Conservation (phyloP, 1,140 invertebrate species). For the Bombyx mandarina region DNA sequence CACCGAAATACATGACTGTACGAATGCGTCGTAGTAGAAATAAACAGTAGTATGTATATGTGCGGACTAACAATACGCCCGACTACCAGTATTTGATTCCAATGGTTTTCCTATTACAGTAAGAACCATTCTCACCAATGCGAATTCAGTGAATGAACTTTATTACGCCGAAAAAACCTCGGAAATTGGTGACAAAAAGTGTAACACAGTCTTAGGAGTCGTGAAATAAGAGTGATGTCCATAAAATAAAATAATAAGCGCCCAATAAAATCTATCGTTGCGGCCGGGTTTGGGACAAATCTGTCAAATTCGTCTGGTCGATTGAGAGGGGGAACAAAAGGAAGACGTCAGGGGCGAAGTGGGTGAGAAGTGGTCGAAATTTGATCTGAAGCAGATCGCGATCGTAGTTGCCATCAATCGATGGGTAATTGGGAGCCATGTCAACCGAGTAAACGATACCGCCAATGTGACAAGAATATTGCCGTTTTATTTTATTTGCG, state of each 20-base stretch:
- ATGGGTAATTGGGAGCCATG: conserved; percentile 54
- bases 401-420: conserved; percentile 52
- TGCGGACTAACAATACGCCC: no score
- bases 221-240: conserved; percentile 64
- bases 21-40: no score
- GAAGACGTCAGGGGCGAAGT: conserved; percentile 30
- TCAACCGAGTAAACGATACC: conserved; percentile 37
- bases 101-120: no score
- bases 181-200: conserved; percentile 50
- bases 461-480: conserved; percentile 12
- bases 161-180: not conserved
- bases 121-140: no score
- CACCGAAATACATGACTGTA: no score
- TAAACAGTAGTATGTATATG: no score
- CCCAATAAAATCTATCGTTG: conserved; percentile 59
- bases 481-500: conserved; percentile 9
- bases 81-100: no score
- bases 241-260: conserved; percentile 70
- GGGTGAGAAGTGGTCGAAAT: conserved; percentile 54
- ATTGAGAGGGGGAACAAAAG: conserved; percentile 36
- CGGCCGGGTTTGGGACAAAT: conserved; percentile 37
- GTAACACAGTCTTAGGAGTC: conserved; percentile 52
- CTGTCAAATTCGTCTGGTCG: conserved; percentile 56
- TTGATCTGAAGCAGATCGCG: conserved; percentile 50
- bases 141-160: no score